Base-by-base conservation (phyloP, 2,888 invertebrate genomes). In the Caenorhabditis virilis region DNA sequence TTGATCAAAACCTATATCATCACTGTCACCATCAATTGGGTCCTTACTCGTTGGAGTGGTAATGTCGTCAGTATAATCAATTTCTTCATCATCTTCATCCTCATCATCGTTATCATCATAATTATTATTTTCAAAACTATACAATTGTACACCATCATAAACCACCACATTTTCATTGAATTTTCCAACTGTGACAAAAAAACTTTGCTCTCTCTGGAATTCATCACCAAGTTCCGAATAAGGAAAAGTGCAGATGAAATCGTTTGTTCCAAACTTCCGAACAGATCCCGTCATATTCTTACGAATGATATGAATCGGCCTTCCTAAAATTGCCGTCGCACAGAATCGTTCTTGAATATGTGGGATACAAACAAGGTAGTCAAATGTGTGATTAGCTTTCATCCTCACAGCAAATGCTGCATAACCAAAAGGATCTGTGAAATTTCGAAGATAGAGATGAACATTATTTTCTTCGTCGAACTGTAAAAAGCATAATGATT, bases 41-140 rank as follows among this genome's bases (percentile, higher is more conserved):
- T n/a, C n/a, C n/a, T n/a, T n/a, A n/a, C n/a, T n/a, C n/a, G n/a
- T n/a, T n/a, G n/a, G n/a, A n/a, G n/a, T n/a, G 36, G 16, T n/a
- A 36, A 13, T 36, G 15, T 36, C n/a, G 36, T 36, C 36, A 36
- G n/a, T n/a, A 9, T n/a, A n/a, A n/a, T n/a, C n/a, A n/a, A n/a
- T n/a, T n/a, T n/a, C n/a, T n/a, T n/a, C 13, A 22, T 41, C 18
- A 20, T 41, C 41, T 9, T 20, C 41, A 3, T 20, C 22, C 15
- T 41, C 18, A 41, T 41, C 41, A 41, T 6, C 15, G 15, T 51
- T 51, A 1, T 87, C 86, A 18, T 83, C 72, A 23, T 84, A 81
- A 97, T 90, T 18, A 87, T 87, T 76, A 91, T 90, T 54, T 95
- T 56, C 48, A 18, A 62, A 15, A 18, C 43, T 48, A 47, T 43